Evolutionary conservation across 2,797 vertebrate genomes (phyloP).

Genomic region (Crossoptilon crossoptilon): DNA sequence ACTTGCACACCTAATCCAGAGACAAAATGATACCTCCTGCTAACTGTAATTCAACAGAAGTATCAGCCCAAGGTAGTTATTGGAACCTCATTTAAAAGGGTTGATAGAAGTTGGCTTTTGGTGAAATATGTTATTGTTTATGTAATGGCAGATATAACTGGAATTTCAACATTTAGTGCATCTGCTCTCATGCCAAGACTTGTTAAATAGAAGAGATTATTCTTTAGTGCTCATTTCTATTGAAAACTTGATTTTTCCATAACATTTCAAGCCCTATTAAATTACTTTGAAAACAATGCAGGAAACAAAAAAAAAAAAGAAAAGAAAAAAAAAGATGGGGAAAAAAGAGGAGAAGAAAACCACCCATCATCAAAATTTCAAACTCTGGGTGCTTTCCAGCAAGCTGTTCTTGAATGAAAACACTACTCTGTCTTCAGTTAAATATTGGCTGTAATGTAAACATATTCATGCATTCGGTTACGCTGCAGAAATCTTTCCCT

Average conservation of each 20-base stretch:
- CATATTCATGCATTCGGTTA: neutral
- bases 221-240: neutral
- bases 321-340: neutral
- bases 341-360: neutral
- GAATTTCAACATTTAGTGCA: neutral
- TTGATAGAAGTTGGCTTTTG: neutral
- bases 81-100: neutral
- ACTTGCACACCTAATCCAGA: too few species aligned
- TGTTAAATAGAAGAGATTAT: neutral
- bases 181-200: neutral
- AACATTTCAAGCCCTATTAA: neutral
- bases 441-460: neutral
- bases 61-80: neutral
- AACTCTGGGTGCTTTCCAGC: slow-evolving; percentile 42
- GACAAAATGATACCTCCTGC: neutral
- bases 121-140: neutral
- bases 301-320: neutral
- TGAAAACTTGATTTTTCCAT: neutral
- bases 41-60: neutral
- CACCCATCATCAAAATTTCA: slow-evolving; percentile 22
- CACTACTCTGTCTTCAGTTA: neutral
- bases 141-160: neutral
- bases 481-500: neutral
- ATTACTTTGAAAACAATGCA: slow-evolving; percentile 4
- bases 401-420: slow-evolving; percentile 40